Evolutionary conservation across 2,888 invertebrate species (phyloP).

Genomic region (Sericinus montela): DNA sequence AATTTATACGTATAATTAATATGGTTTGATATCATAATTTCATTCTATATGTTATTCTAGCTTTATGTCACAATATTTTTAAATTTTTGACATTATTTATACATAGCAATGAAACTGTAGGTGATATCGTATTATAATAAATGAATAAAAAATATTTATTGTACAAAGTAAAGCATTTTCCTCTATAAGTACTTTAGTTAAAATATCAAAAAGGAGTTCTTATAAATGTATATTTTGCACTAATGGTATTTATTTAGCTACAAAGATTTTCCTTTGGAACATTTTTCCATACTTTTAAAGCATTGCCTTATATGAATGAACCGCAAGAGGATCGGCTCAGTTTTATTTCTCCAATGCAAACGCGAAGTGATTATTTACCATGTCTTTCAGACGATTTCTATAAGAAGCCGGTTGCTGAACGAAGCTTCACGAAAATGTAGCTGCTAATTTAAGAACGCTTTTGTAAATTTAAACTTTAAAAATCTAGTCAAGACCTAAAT

Average conservation of each 20-base stretch:
- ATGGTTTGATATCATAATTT: too few species aligned
- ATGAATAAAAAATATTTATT: too few species aligned
- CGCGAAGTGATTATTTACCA: constrained; percentile 18
- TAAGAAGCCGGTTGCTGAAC: constrained; percentile 3
- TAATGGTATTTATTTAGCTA: constrained; percentile 19
- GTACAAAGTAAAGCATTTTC: too few species aligned
- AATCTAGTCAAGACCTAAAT: background rate
- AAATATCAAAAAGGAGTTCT: background rate
- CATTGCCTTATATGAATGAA: constrained; percentile 17
- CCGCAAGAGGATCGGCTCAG: constrained; percentile 16
- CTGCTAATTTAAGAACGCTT: constrained; percentile 2
- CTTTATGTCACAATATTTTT: too few species aligned
- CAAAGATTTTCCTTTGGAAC: constrained; percentile 15
- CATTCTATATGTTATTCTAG: too few species aligned
- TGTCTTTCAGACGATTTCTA: constrained; percentile 18
- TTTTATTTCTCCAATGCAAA: constrained; percentile 18
- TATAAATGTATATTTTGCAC: constrained; percentile 13
- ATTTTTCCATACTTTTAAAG: constrained; percentile 16
- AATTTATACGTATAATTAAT: too few species aligned
- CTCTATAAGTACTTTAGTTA: too few species aligned
- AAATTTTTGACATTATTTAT: too few species aligned
- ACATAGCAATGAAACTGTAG: too few species aligned
- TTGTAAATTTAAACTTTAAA: background rate
- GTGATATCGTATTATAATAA: too few species aligned
- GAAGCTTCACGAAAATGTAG: constrained; percentile 7